A percentile compares a stretch with the other conserved stretches of the same genome.
These are phyloP conservation scores for Dipodomys stephensi DNA, from an alignment of 2,113 vertebrate genomes.

Conservation along the genomic window DNA sequence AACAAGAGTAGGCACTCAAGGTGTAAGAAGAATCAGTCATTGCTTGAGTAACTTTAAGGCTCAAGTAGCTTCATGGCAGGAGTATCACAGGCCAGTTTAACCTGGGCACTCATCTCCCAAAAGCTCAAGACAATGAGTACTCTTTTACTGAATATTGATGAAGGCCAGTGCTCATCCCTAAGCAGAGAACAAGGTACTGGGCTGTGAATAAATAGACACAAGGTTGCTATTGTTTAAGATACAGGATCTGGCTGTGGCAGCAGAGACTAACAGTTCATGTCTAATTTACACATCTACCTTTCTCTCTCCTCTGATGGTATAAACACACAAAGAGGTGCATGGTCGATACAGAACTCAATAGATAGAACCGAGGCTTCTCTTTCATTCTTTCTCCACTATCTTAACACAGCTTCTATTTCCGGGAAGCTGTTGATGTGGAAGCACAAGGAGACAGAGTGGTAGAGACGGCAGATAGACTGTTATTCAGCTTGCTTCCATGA, in stretches of 20 bases:
- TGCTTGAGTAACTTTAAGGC: no score
- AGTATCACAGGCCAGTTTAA: background rate
- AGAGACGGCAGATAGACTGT: no score
- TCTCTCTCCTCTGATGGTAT: background rate
- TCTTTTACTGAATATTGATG: background rate
- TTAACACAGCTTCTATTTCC: background rate
- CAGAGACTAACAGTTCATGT: background rate
- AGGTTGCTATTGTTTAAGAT: background rate
- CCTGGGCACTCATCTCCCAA: accelerated
- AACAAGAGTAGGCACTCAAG: no score
- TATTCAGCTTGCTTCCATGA: background rate
- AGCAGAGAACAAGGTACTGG: background rate
- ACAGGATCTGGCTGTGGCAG: background rate
- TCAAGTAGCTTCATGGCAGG: background rate
- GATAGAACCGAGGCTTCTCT: background rate
- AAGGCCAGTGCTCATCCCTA: background rate
- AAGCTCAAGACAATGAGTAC: background rate
- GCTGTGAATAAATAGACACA: background rate
- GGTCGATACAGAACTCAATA: accelerated
- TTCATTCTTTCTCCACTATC: background rate
- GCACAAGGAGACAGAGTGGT: background rate
- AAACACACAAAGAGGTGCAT: background rate
- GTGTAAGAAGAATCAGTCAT: background rate
- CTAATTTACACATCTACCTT: background rate
- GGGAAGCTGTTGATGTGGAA: background rate